Base-by-base conservation (phyloP, 2,797 vertebrate genomes). In the Lepilemur septentrionalis region DNA sequence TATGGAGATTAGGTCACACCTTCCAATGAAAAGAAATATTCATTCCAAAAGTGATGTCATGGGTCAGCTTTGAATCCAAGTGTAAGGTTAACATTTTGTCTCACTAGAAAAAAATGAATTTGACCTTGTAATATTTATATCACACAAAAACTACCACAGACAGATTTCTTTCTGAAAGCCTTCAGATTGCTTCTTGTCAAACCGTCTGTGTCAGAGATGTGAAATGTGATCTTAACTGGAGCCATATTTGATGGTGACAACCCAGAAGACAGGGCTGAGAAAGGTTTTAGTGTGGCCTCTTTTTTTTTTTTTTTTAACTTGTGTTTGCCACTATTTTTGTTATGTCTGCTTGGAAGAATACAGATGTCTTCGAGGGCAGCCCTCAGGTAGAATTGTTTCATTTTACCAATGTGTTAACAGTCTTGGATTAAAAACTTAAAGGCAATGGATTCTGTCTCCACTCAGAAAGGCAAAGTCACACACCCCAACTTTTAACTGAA, bases 61-160 rank as follows among this genome's bases (percentile, higher is more conserved):
- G 98, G 93, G 81, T 92, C 89, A 97, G 87, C 89, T 98, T 94
- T 96, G 96, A 97, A 97, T 96, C 97, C 95, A 97, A 96, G 20
- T 97, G 12, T 85, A 97, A 98, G 1, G 12, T 96, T 97, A 98
- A 97, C 90, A 96, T 90, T 84, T 86, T 86, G 38, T 94, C 93
- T 98, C 70, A 87, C 86, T 88, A 96, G 61, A 79, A 93, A 87
- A 82, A 97, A 97, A 83, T 88, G 84, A 78, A 97, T 98, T 97
- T 97, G 92, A 94, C 96, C 97, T 97, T 95, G 41, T 96, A 97
- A 96, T 38, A 15, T 96, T 97, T 97, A 96, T 92, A 97, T 88
- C 91, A 97, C 63, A 98, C 70, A 96, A 94, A 91, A 63, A 95
- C 88, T 96, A 97, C 72, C 78, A 79, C 7, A 81, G 91, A 89